Base-by-base conservation (phyloP, 1,140 invertebrate species). In the Cyphomyrmex costatus region DNA sequence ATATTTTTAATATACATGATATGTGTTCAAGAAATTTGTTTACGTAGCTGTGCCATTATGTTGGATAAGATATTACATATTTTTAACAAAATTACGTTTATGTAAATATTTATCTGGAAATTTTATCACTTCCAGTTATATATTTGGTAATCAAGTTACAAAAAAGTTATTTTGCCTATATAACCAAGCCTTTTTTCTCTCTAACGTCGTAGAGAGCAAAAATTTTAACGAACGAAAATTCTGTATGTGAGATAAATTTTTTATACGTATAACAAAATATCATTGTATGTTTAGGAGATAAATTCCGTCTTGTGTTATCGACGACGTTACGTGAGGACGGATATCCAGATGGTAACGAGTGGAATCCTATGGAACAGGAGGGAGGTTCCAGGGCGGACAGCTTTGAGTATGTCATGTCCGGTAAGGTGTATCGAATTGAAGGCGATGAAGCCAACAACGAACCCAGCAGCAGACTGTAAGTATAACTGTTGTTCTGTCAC, bases 351-450 rank as follows among this genome's bases (percentile, higher is more conserved):
- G 98, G 97, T 21, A 98, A 98, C 1, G 99, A 99, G 93, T 99
- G 98, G 97, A 99, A 98, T 92, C 98, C 98, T 2, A 95, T 96
- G 4, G 97, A 97, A 63, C 95, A 97, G 88, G 97, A 98, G 87
- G 96, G 96, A n/a, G 97, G 98, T 30, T 98, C 98, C 1, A 96
- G 98, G 74, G 98, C 99, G 0, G 98, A 99, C 93, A 98, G 98
- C 92, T 99, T 99, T 93, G 99, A 99, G 93, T 99, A 99, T 95
- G 99, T 99, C 14, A 99, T 99, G 99, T 99, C 98, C 88, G 99
- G 99, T n/a, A 99, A 99, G 95, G 98, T 99, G 68, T 99, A 99
- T 94, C 96, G 99, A 70, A 99, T 99, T 92, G 99, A 99, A 95
- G 99, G 99, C 16, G 99, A 99, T 92, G 99, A 99, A 88, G 97